Percentiles rank a stretch among this genome's conserved stretches.
phyloP scores from a whole-genome alignment of 2,113 vertebrate genomes.

The Ciconia maguari region DNA sequence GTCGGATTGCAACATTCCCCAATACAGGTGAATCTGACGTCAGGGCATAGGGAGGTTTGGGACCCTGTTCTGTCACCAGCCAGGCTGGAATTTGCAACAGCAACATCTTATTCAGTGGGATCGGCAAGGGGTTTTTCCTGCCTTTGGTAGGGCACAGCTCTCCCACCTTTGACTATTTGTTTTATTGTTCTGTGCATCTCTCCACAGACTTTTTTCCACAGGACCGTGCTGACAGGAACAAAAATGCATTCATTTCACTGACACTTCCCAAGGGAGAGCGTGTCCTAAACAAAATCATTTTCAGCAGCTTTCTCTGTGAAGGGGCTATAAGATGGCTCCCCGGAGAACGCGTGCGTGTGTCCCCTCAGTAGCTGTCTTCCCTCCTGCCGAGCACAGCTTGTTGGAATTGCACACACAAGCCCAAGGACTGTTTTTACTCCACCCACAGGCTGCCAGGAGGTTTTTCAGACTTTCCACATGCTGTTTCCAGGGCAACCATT shows the following conservation, averaged over 20 bases:
- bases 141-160: not conserved
- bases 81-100: not conserved
- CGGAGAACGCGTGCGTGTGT: accelerated
- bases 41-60: not conserved
- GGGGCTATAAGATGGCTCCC: not conserved
- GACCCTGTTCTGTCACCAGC: not conserved
- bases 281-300: not conserved
- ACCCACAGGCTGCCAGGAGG: not conserved
- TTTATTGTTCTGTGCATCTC: not conserved
- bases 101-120: not conserved
- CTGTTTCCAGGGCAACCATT: conserved; percentile 38
- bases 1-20: not conserved
- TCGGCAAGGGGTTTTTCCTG: not conserved
- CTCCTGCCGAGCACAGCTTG: not conserved
- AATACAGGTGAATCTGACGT: not conserved
- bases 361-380: not conserved
- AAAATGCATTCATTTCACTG: not conserved
- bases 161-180: not conserved
- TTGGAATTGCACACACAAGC: not conserved
- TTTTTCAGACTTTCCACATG: conserved; percentile 13
- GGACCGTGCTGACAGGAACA: not conserved
- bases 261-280: conserved; percentile 19
- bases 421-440: not conserved
- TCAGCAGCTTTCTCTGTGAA: not conserved
- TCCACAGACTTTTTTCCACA: not conserved